These are phyloP conservation scores for Oxycera nigricornis DNA, from an alignment of 2,888 invertebrate genomes.

Conservation along the genomic window DNA sequence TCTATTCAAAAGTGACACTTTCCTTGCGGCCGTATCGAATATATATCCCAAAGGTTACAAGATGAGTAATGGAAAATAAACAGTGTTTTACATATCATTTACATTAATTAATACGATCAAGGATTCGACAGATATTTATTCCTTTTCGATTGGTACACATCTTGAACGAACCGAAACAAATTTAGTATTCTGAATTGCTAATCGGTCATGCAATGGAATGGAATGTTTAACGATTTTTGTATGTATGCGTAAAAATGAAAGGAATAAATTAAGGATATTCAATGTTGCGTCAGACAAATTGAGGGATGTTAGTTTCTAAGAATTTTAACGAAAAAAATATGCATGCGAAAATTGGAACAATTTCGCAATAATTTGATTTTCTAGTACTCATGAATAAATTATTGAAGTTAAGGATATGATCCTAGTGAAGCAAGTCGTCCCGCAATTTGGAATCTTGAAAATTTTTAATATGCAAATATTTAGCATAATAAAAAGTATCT, in stretches of 20 bases:
- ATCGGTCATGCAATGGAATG: too few species aligned
- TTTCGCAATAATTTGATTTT: background rate
- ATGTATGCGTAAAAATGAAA: background rate
- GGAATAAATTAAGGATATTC: background rate
- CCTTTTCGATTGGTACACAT: background rate
- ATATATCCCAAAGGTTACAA: too few species aligned
- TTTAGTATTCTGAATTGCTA: too few species aligned
- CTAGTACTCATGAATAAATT: background rate
- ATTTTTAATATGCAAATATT: too few species aligned
- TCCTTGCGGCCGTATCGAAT: too few species aligned
- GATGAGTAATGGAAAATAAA: constrained; percentile 12
- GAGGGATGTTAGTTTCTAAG: too few species aligned
- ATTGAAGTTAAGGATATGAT: background rate
- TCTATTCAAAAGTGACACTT: too few species aligned
- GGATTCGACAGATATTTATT: background rate
- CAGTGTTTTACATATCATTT: constrained; percentile 4
- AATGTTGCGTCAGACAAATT: too few species aligned
- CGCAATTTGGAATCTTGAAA: too few species aligned
- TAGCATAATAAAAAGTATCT: too few species aligned
- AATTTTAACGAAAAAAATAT: background rate
- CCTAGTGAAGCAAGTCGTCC: too few species aligned
- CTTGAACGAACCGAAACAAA: background rate
- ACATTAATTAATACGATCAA: background rate
- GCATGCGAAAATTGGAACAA: background rate
- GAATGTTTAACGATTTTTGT: background rate